phyloP scores from a whole-genome alignment of 2,888 invertebrate species.

The Trypoxylon attenuatum region DNA sequence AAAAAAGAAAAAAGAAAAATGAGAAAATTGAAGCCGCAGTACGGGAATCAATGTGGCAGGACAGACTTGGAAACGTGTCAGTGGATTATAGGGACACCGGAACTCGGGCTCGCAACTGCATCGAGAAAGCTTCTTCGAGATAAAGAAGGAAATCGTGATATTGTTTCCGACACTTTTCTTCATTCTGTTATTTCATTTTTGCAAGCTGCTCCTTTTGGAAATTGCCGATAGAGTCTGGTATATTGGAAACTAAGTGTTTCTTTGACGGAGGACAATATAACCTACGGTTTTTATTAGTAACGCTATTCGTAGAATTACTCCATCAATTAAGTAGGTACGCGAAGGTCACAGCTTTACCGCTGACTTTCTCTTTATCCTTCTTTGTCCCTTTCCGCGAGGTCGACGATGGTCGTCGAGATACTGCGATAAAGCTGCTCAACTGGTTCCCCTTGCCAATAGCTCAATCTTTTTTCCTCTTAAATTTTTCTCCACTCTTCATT shows the following conservation, averaged over 20 bases:
- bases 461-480: constrained; percentile 14
- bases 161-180: background rate
- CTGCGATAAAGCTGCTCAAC: constrained; percentile 44
- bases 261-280: too few relatives aligned
- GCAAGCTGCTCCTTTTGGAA: too few relatives aligned
- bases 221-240: too few relatives aligned
- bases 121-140: too few relatives aligned
- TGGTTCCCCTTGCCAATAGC: constrained; percentile 45
- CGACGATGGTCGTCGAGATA: constrained; percentile 37
- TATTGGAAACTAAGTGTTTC: too few relatives aligned
- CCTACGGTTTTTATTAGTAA: too few relatives aligned
- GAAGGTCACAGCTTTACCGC: too few relatives aligned
- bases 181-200: background rate
- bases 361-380: too few relatives aligned
- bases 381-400: constrained; percentile 11
- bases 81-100: background rate
- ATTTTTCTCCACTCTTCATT: too few relatives aligned
- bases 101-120: constrained; percentile 8
- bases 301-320: too few relatives aligned
- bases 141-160: background rate
- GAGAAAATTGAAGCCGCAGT: constrained; percentile 24
- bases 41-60: constrained; percentile 10
- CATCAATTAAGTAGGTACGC: too few relatives aligned
- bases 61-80: constrained; percentile 15
- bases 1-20: constrained; percentile 18